These are phyloP conservation scores for Cotesia chilonis DNA, from an alignment of 1,140 invertebrate genomes.

Conservation along the genomic window DNA sequence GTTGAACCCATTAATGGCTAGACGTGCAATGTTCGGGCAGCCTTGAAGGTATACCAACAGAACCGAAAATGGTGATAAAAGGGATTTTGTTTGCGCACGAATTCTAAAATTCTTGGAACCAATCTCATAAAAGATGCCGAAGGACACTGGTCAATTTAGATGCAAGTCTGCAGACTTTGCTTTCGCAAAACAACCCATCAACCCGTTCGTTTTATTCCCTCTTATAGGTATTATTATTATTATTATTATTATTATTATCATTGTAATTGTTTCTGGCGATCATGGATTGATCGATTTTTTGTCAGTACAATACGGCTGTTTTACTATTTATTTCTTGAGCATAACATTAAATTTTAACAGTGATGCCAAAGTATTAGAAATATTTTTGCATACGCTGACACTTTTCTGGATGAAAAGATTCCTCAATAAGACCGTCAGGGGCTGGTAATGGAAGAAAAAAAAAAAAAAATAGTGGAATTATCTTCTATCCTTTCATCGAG, in stretches of 20 bases:
- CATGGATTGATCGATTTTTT: no score
- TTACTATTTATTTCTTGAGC: no score
- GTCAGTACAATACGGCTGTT: no score
- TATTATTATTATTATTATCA: no score
- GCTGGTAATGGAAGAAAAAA: not conserved
- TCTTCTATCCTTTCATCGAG: conserved; percentile 9
- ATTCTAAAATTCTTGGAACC: conserved; percentile 17
- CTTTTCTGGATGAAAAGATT: not conserved
- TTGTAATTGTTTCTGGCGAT: no score
- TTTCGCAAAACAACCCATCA: not conserved
- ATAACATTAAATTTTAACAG: no score
- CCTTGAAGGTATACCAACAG: not conserved
- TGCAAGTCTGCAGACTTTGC: not conserved
- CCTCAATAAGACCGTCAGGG: not conserved
- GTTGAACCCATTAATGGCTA: no score
- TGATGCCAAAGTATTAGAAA: no score
- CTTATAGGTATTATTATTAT: no score
- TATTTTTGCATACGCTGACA: conserved; percentile 12
- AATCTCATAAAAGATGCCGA: conserved; percentile 23
- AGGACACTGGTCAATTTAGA: conserved; percentile 21
- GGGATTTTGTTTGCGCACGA: conserved; percentile 14
- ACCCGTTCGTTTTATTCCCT: no score
- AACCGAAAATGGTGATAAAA: conserved; percentile 8
- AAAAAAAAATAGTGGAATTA: not conserved
- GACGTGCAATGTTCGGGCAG: not conserved